Evolutionary conservation across 2,888 invertebrate species (phyloP), one percentile per base, ranked within the genome.

Genomic region (Idaea dimidiata): DNA sequence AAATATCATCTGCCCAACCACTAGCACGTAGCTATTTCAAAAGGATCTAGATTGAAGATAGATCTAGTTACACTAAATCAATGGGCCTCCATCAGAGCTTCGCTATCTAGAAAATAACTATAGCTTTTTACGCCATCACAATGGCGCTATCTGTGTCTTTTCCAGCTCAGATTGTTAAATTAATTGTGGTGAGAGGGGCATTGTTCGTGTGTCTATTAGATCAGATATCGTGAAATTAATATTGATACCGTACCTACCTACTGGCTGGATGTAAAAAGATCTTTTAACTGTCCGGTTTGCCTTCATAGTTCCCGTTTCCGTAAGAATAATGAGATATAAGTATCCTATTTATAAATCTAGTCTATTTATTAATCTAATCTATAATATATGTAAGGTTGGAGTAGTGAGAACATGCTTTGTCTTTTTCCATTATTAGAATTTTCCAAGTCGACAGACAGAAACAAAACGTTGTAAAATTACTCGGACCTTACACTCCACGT

Each of bases 41-140:
- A 43, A 3, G 3, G 8, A 43, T 43, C 43, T 43, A 43, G 14
- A 14, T 14, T 43, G 10, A 14, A 43, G 14, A 43, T 43, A 43
- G 43, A 61, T 61, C 63, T 17, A 58, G 69, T 69, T 67, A 64
- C 58, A 18, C 58, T 58, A 65, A 66, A 70, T 68, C 57, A 67
- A 70, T 67, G 67, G 65, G 65, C 61, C 58, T 65, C 58, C 59
- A 59, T 55, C 14, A 59, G 8, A 58, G 54, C 16, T 17, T 31
- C 56, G 18, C 43, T 56, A 32, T 57, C 61, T 61, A 59, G 59
- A 57, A 53, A 61, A 62, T 18, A 17, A 59, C 43, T 10, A 43
- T 56, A 56, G 8, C 18, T 56, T 56, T 56, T 56, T 16, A 56
- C 5, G 17, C 56, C 18, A 56, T 4, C 56, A 67, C 57, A 64